Conservation (phyloP, 2,797 vertebrate species). For the Monodelphis domestica region DNA sequence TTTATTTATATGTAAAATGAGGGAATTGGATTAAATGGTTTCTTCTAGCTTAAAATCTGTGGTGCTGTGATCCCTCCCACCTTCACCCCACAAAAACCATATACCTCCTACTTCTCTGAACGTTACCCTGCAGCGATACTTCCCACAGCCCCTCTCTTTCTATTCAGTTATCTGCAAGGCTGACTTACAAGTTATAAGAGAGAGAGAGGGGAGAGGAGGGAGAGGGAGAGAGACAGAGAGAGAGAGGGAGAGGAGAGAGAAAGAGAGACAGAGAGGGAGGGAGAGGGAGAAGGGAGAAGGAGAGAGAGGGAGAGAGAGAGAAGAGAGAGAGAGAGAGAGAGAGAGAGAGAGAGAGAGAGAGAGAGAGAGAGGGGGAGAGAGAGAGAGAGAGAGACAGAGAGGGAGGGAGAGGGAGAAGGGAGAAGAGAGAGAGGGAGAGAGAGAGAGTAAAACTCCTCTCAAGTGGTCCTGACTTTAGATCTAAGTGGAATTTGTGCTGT, state of each 20-base stretch:
- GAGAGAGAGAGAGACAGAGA: no score
- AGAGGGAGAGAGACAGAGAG: no score
- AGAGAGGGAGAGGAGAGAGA: no score
- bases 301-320: no score
- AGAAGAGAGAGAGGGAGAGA: background rate
- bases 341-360: no score
- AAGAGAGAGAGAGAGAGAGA: no score
- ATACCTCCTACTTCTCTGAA: background rate
- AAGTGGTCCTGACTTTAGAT: background rate
- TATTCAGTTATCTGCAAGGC: background rate
- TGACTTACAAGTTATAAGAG: background rate
- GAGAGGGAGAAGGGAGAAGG: no score
- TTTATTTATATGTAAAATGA: background rate
- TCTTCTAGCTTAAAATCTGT: background rate
- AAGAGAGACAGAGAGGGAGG: no score
- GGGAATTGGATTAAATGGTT: background rate
- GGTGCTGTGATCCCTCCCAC: background rate
- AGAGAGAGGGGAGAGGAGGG: no score
- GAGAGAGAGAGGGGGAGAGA: no score
- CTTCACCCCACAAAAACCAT: background rate
- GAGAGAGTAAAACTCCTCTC: background rate
- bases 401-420: background rate
- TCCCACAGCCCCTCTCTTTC: background rate
- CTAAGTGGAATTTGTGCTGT: background rate
- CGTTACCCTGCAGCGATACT: background rate